These are phyloP conservation scores for Acrocephalus scirpaceus DNA, from an alignment of 2,797 vertebrate genomes.

Conservation along the genomic window DNA sequence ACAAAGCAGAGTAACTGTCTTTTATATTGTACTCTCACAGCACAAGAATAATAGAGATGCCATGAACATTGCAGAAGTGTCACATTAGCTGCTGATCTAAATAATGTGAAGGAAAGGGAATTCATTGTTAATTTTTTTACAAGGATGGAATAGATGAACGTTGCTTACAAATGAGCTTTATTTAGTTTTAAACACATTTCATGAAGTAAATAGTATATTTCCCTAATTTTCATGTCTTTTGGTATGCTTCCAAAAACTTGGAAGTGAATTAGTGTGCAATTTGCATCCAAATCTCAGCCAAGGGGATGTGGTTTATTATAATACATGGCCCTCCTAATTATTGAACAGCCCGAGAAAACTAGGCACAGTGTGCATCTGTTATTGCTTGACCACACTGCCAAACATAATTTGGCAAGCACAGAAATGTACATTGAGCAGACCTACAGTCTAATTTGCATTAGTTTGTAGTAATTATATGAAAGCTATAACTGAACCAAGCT, in stretches of 20 bases:
- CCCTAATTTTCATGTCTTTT: conserved; percentile 86
- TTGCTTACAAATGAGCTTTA: conserved; percentile 75
- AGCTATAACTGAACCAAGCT: conserved; percentile 79
- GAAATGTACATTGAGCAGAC: conserved; percentile 87
- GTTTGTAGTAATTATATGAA: conserved; percentile 81
- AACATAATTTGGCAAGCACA: conserved; percentile 82
- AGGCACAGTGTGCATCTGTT: conserved; percentile 82
- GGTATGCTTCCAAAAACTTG: conserved; percentile 82
- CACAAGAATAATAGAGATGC: conserved; percentile 64
- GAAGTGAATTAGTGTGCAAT: conserved; percentile 87
- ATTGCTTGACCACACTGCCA: conserved; percentile 88
- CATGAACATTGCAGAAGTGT: conserved; percentile 67
- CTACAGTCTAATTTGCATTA: conserved; percentile 81
- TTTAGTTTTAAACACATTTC: conserved; percentile 79
- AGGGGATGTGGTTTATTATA: conserved; percentile 94
- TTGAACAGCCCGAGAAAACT: conserved; percentile 88
- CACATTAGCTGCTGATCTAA: conserved; percentile 57
- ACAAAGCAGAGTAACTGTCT: conserved; percentile 65
- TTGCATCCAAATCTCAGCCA: conserved; percentile 85
- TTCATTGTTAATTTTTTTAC: conserved; percentile 70
- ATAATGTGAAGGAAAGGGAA: conserved; percentile 64
- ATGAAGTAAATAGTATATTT: conserved; percentile 80
- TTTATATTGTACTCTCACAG: conserved; percentile 54
- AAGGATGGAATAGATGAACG: conserved; percentile 60
- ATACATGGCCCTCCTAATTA: conserved; percentile 87